Conservation (phyloP, 2,113 vertebrate genomes). For the Patagioenas fasciata region DNA sequence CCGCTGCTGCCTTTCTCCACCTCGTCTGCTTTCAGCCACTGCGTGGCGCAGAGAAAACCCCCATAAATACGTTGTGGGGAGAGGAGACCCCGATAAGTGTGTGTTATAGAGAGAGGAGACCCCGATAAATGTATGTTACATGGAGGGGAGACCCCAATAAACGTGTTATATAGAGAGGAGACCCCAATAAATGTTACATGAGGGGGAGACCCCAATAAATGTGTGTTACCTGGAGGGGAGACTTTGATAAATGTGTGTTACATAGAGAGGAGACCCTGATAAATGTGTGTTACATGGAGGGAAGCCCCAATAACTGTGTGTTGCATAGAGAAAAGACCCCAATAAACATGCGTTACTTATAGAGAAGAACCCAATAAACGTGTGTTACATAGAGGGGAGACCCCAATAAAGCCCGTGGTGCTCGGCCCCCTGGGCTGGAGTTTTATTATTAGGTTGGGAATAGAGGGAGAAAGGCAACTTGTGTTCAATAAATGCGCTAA, state of each 20-base stretch:
- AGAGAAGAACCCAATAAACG: background rate
- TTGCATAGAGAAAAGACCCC: too few species aligned
- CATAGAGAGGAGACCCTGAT: background rate
- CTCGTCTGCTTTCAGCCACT: constrained; percentile 95
- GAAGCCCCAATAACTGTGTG: background rate
- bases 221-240: background rate
- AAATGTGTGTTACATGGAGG: background rate
- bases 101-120: background rate
- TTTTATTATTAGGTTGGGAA: fast-evolving
- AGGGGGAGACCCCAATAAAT: background rate
- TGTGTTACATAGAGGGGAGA: background rate
- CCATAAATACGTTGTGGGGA: background rate
- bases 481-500: background rate
- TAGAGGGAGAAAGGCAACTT: background rate
- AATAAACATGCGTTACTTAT: background rate
- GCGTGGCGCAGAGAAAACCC: fast-evolving
- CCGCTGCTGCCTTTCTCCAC: constrained; percentile 86
- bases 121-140: background rate
- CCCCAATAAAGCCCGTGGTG: fast-evolving
- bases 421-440: fast-evolving
- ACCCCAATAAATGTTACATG: background rate
- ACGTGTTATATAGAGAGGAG: background rate
- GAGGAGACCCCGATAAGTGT: background rate
- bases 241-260: too few species aligned
- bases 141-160: background rate